These are phyloP conservation scores for Drosophila novamexicana DNA, from an alignment of 1,140 invertebrate genomes.

Conservation along the genomic window DNA sequence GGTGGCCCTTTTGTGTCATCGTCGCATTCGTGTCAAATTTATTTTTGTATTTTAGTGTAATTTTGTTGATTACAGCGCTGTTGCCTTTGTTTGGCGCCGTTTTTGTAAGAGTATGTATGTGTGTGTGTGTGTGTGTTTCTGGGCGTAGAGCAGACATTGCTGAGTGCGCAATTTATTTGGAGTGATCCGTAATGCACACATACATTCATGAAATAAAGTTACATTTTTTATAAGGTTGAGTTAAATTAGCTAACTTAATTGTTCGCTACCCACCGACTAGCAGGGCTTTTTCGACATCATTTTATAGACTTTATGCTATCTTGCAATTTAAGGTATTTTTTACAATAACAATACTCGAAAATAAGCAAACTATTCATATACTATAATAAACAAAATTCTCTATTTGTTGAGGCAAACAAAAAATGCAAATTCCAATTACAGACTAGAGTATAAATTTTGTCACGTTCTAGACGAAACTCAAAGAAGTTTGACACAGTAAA, in stretches of 20 bases:
- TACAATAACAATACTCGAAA: no score
- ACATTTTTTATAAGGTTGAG: neutral
- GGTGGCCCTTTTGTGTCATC: conserved; percentile 68
- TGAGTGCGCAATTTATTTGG: conserved; percentile 77
- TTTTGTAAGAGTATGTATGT: conserved; percentile 12
- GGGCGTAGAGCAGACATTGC: conserved; percentile 21
- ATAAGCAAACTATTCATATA: no score
- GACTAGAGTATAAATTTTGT: no score
- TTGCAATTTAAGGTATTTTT: no score
- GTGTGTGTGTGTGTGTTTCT: conserved; percentile 28
- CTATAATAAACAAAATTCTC: no score
- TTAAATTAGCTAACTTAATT: neutral
- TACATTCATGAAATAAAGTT: conserved; percentile 29
- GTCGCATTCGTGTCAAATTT: conserved; percentile 82
- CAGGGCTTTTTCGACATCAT: no score
- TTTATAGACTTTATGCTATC: no score
- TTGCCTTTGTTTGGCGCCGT: conserved; percentile 53
- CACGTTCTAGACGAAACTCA: no score
- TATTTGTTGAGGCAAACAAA: no score
- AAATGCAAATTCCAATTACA: no score
- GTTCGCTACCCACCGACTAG: no score
- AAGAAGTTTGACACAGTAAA: no score
- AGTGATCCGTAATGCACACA: conserved; percentile 66
- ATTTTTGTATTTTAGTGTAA: conserved; percentile 82
- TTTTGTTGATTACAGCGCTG: conserved; percentile 78